Base-by-base conservation (phyloP, 2,113 vertebrate species). In the Tonatia bakeri region DNA sequence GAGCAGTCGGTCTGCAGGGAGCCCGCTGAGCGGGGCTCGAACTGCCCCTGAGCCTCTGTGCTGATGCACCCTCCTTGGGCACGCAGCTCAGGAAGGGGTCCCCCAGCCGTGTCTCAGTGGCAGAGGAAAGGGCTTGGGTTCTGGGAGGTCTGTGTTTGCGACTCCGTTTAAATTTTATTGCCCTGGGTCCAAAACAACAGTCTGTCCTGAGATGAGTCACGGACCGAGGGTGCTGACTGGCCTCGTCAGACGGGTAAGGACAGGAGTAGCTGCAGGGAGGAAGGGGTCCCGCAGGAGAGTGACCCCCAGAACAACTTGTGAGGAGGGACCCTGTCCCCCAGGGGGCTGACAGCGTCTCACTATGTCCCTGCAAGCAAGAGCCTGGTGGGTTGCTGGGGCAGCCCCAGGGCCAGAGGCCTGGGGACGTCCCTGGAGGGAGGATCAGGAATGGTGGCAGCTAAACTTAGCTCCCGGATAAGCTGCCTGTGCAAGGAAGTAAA, bases 381-480 rank as follows among this genome's bases (percentile, higher is more conserved):
- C 33, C 80, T 11, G 47, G 56, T 20, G 73, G 91, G 31, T 45
- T 43, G 40, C 20, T 73, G 28, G 38, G 56, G 70, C 13, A 0
- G 54, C 91, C 26, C 76, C n/a, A 50, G 31, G 17, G 38, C 16
- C 67, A 13, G 47, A 40, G 94, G 75, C 61, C 40, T 40, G 13
- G 0, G 17, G 31, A 1, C 2, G 50, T 88, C 93, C 93, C 91
- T 70, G 54, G 80, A 76, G 93, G 77, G 67, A 72, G 90, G 93
- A 86, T 65, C 50, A 77, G 91, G 89, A 40, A 28, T 82, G 72
- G 79, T 20, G 4, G 69, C 19, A 56, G 92, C 95, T 97, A 93
- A 94, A 95, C 85, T 93, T 96, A 91, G 81, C 96, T 94, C 90
- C 79, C 14, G 22, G 73, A 75, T 54, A n/a, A 81, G 90, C 82